These are phyloP conservation scores for Sarcoramphus papa DNA, from an alignment of 2,797 vertebrate species.

Conservation along the genomic window DNA sequence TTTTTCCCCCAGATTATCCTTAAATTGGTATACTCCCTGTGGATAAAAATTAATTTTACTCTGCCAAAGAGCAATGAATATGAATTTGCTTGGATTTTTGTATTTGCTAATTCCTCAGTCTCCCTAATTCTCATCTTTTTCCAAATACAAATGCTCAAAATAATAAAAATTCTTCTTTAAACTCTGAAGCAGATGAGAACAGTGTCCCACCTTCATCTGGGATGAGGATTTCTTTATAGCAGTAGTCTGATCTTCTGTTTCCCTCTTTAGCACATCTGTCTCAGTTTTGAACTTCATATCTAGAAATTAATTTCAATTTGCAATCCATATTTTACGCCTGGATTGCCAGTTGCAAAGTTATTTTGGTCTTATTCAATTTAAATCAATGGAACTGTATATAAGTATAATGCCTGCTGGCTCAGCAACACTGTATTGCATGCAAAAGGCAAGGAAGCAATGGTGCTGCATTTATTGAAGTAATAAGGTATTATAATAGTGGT, in stretches of 20 bases:
- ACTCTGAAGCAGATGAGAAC: not conserved
- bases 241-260: not conserved
- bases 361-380: not conserved
- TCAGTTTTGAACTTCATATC: not conserved
- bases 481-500: not conserved
- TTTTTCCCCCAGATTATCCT: not conserved
- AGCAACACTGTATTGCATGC: fast-evolving
- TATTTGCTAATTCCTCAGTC: not conserved
- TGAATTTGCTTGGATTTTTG: not conserved
- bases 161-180: not conserved
- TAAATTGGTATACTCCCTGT: not conserved
- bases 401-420: not conserved
- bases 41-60: conserved; percentile 13
- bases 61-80: not conserved
- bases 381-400: not conserved
- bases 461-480: not conserved
- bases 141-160: not conserved
- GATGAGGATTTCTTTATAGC: not conserved
- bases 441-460: not conserved
- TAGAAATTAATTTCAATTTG: not conserved
- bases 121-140: not conserved
- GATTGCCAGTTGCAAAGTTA: not conserved
- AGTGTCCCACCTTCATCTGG: not conserved
- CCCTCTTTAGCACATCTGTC: not conserved
- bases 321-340: not conserved